Evolutionary conservation across 2,113 vertebrate genomes (phyloP).

Genomic region (Ciconia stormi): DNA sequence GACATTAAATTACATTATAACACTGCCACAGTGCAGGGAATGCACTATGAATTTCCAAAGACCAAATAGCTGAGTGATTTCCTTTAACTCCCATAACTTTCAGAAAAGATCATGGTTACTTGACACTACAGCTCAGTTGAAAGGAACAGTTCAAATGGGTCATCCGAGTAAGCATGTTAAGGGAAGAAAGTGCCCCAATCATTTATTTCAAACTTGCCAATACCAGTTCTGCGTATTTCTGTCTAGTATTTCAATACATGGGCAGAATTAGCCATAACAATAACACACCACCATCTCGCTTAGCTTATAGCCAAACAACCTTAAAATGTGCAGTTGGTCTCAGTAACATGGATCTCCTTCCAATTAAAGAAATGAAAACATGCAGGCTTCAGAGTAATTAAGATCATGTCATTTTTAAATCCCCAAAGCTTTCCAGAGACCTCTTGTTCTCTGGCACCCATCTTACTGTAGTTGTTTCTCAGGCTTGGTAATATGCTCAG

Average conservation of each 20-base stretch:
- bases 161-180: background rate
- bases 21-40: background rate
- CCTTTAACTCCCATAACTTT: background rate
- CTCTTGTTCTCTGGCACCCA: background rate
- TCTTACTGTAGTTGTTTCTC: constrained; percentile 1
- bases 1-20: background rate
- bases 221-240: background rate
- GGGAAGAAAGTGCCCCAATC: background rate
- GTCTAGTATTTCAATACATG: background rate
- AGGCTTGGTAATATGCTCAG: background rate
- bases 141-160: background rate
- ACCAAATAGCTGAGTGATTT: background rate
- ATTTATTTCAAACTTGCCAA: background rate
- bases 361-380: constrained; percentile 50
- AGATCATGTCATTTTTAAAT: background rate
- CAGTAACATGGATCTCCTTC: background rate
- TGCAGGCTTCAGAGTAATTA: constrained; percentile 12
- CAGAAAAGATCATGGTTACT: background rate
- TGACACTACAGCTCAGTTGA: background rate
- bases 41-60: background rate
- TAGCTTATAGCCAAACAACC: background rate
- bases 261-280: constrained; percentile 56
- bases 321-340: background rate
- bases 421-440: background rate
- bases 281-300: background rate